These are phyloP conservation scores for Rutilus rutilus DNA, from an alignment of 2,113 vertebrate genomes.

Conservation along the genomic window DNA sequence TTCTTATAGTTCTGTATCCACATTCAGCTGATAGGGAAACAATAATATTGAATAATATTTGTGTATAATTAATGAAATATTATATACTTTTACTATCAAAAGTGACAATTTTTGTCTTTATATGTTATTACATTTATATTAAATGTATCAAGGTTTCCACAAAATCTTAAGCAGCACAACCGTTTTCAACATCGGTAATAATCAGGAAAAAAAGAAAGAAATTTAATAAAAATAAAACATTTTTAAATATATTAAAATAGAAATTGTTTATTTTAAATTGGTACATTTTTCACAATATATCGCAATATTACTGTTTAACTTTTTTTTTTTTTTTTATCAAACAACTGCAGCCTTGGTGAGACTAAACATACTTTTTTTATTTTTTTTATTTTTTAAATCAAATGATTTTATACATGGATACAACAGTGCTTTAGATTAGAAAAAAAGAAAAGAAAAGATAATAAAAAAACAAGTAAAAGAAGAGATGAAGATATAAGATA, in stretches of 20 bases:
- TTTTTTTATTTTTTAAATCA: too few species aligned
- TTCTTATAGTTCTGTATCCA: too few species aligned
- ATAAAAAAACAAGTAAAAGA: neutral
- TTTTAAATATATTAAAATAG: neutral
- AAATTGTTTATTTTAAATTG: neutral
- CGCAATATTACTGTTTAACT: neutral
- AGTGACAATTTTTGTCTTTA: neutral
- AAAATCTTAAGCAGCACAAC: neutral
- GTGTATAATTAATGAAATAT: too few species aligned
- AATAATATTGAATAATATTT: too few species aligned
- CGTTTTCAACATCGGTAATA: neutral
- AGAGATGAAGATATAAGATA: neutral
- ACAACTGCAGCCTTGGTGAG: neutral
- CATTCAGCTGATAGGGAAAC: too few species aligned
- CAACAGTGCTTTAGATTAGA: neutral
- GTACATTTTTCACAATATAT: neutral
- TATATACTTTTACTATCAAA: neutral
- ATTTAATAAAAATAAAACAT: too few species aligned
- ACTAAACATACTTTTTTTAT: too few species aligned
- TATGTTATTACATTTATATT: too few species aligned
- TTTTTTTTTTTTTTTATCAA: neutral
- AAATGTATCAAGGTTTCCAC: neutral
- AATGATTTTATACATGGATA: neutral
- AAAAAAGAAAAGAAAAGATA: too few species aligned
- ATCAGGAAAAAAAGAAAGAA: too few species aligned